Base-by-base conservation (phyloP, 2,113 vertebrate species). In the Ranitomeya imitator region DNA sequence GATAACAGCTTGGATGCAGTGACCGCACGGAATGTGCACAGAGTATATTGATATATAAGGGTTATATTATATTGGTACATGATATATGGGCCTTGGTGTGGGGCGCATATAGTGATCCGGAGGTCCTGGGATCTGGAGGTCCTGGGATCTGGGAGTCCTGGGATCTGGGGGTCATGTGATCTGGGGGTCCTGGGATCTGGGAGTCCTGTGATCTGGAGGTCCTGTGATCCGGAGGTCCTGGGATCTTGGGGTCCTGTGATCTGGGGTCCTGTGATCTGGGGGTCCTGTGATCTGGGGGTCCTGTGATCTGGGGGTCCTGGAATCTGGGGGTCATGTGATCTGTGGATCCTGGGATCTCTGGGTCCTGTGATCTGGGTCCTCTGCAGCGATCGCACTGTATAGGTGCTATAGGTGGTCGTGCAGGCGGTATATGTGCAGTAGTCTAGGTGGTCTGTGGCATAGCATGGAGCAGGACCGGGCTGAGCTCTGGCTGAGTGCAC, bases 401-500 rank as follows among this genome's bases (percentile, higher is more conserved):
- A 2, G 7, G n/a, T 4, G 21, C 7, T 74, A 45, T 45, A 19
- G 71, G 71, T 45, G n/a, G 9, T 51, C 11, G 13, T 63, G 61
- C 18, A 63, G 94, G 55, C 14, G 3, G 55, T 14, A 23, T 2
- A 57, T 45, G 37, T 52, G 65, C 18, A 18, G 45, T 31, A 63
- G 84, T 91, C 94, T 94, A 94, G 93, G 93, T 94, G 93, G 95
- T 95, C 94, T 80, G 6, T 85, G 81, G 91, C 88, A 91, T 94
- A 92, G 1, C 59, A 76, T 90, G 91, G 93, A 79, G 88, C 94
- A 91, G 93, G 92, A 94, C 93, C 94, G 95, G 92, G 92, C 95
- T 94, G 93, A 96, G 96, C 94, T 96, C 96, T 95, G 93, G 93
- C 93, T 93, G 91, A 94, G 95, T 97, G 91, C 96, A 95, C 94